A percentile compares a stretch with the other conserved stretches of the same genome.
These are phyloP conservation scores for Caradrina clavipalpis DNA, from an alignment of 2,888 invertebrate genomes.

Conservation along the genomic window DNA sequence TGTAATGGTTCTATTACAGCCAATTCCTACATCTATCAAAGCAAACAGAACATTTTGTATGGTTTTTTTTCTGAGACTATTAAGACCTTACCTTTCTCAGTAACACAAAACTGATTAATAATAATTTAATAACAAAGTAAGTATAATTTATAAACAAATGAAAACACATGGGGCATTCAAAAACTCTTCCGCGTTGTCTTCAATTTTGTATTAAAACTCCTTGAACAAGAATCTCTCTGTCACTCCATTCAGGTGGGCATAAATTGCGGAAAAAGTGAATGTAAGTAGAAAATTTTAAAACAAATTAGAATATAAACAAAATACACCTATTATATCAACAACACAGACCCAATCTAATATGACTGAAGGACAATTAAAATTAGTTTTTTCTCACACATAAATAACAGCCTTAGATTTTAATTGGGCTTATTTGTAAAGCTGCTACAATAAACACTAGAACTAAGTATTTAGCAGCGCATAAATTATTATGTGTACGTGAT, in stretches of 20 bases:
- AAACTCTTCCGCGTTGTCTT: too few species aligned
- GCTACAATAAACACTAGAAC: neutral
- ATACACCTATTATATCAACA: neutral
- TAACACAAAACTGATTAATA: too few species aligned
- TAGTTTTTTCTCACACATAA: slow-evolving; percentile 7
- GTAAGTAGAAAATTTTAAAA: neutral
- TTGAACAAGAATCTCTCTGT: neutral
- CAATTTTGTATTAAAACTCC: neutral
- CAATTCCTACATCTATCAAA: too few species aligned
- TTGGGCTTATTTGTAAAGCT: slow-evolving; percentile 10
- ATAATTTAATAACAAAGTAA: too few species aligned
- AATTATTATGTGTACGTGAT: slow-evolving; percentile 15
- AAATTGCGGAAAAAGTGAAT: neutral
- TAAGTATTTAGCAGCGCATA: slow-evolving; percentile 11
- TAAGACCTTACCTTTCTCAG: too few species aligned
- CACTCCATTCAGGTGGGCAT: neutral
- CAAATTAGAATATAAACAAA: neutral
- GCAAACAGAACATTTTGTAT: too few species aligned
- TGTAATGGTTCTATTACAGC: too few species aligned
- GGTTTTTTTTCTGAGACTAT: too few species aligned
- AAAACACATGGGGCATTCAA: too few species aligned
- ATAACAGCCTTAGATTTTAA: slow-evolving; percentile 3
- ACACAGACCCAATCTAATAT: neutral
- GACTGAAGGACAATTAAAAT: slow-evolving; percentile 10
- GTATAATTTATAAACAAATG: too few species aligned